Base-by-base conservation (phyloP, 2,888 invertebrate genomes). In the Conops quadrifasciatus region DNA sequence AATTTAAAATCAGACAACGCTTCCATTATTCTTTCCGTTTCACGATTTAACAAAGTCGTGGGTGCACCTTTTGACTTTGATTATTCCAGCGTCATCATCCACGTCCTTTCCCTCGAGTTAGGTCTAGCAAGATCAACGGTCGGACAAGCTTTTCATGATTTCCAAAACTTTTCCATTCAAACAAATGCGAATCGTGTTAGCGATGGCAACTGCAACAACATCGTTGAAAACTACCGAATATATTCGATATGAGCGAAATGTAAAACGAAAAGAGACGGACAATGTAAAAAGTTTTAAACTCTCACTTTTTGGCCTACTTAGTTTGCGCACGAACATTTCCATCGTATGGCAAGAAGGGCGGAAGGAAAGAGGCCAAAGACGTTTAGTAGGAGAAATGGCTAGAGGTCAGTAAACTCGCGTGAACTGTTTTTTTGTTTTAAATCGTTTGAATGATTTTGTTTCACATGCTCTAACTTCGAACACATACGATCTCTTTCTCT, bases 341-440 rank as follows among this genome's bases (percentile, higher is more conserved):
- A 56, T 56, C 30, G 43, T 2, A 56, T n/a, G 16, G 24, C 21
- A 45, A 64, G 24, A 26, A 45, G 16, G 64, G 15, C 19, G 56
- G 21, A 24, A 51, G 45, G 26, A 11, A 28, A 4, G 69, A 5
- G 15, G 49, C 13, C 16, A 21, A 3, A 63, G 63, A 19, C 30
- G 30, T n/a, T n/a, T 43, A n/a, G 24, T 7, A 43, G 30, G 51
- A 62, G 43, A 56, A 43, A 36, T 26, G 53, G 15, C 13, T 11
- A 49, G 43, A 72, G 81, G 80, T 80, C 81, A 80, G 78, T 74
- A 77, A 78, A 81, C 80, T 73, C 59, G 70, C 56, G 67, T 79
- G 77, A 80, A 80, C 81, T 76, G n/a, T n/a, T n/a, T n/a, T n/a
- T n/a, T n/a, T n/a, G n/a, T n/a, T n/a, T n/a, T n/a, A n/a, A n/a